These are phyloP conservation scores for Harpagifer antarcticus DNA, from an alignment of 2,797 vertebrate species.

Conservation along the genomic window DNA sequence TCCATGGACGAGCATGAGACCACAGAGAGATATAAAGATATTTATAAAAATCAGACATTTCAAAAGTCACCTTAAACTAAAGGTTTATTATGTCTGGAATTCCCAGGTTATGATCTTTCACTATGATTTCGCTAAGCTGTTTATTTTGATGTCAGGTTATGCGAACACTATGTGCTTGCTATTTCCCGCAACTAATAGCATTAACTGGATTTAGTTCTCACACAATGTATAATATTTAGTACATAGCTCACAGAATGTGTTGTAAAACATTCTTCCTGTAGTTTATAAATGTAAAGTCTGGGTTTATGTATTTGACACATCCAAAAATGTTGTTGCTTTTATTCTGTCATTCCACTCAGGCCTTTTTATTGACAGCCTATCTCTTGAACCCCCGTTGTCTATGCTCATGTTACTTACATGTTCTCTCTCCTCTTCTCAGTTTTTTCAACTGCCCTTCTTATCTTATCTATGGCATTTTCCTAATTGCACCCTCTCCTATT, in stretches of 20 bases:
- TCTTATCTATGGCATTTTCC: conserved; percentile 41
- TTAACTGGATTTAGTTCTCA: conserved; percentile 78
- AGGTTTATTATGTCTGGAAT: conserved; percentile 26
- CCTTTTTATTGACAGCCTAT: not conserved
- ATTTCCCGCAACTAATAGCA: conserved; percentile 64
- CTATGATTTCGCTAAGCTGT: conserved; percentile 28
- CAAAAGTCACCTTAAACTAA: conserved; percentile 19
- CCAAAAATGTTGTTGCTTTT: not conserved
- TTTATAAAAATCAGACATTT: conserved; percentile 23
- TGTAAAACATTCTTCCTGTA: conserved; percentile 15
- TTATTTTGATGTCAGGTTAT: conserved; percentile 48
- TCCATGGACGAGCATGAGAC: conserved; percentile 34
- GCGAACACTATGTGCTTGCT: conserved; percentile 29
- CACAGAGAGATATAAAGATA: conserved; percentile 12
- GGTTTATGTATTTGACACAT: not conserved
- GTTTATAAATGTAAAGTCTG: not conserved
- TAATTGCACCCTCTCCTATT: not conserved
- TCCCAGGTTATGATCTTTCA: conserved; percentile 1
- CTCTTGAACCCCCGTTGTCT: not conserved
- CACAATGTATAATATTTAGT: conserved; percentile 56
- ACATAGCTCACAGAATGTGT: conserved; percentile 14
- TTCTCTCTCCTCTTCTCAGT: conserved; percentile 22
- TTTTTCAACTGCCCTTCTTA: not conserved
- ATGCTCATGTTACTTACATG: conserved; percentile 3
- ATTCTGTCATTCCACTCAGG: not conserved